Evolutionary conservation across 2,888 invertebrate species (phyloP), one percentile per base, ranked within the genome.

Genomic region (Andrena praecox): DNA sequence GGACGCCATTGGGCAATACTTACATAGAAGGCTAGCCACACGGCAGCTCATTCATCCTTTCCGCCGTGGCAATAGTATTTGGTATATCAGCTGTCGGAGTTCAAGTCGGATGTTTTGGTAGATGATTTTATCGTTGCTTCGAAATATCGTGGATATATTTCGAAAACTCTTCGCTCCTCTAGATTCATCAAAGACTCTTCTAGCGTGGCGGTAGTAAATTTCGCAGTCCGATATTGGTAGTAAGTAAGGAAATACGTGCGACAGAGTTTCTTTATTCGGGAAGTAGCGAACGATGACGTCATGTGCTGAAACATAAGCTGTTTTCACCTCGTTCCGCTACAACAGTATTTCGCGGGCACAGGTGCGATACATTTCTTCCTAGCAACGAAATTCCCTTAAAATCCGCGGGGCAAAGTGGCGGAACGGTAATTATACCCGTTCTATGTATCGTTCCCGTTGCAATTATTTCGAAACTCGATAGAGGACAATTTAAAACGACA

Each of bases 91-190:
- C 86, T 86, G 84, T 85, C 89, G 90, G 85, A 90, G 86, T 85
- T 89, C 85, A 78, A 81, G 72, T 89, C 81, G 75, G 86, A 87
- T 90, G 87, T 90, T 87, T 88, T 88, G 91, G 91, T 90, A 91
- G 91, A 91, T 91, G 91, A 90, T 88, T 89, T 90, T 85, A 84
- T 76, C 78, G 76, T 71, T 75, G 69, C 63, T 79, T 81, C 60
- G 70, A 64, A 66, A 29, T 64, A 72, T 80, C 48, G 67, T 80
- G 77, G 62, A 74, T 74, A 66, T 72, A 77, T 83, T 71, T 71
- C 48, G 29, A 77, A 77, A 77, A 70, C 75, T 82, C 50, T 54
- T 59, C 16, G 24, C 31, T 2, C 48, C 7, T 74, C n/a, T 62
- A 33, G 31, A 48, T 50, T 54, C 24, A 52, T 67, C 16, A 29